Evolutionary conservation across 2,888 invertebrate species (phyloP).

Genomic region (Megastigmus dorsalis): DNA sequence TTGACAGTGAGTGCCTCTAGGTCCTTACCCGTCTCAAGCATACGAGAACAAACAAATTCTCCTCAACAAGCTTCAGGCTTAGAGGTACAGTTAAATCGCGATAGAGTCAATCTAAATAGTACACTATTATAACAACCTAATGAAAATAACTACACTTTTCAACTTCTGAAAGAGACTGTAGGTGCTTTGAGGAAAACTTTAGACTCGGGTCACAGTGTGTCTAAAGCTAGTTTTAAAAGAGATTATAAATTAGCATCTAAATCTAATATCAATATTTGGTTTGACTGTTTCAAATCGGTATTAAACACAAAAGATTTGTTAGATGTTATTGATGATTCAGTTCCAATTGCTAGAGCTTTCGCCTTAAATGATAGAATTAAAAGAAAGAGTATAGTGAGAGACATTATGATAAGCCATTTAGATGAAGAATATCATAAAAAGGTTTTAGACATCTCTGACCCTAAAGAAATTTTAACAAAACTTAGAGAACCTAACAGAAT

Average conservation of each 20-base stretch:
- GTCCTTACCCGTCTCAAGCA: too few relatives aligned
- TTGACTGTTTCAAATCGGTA: slow-evolving; percentile 54
- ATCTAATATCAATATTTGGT: slow-evolving; percentile 52
- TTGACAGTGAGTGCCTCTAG: too few relatives aligned
- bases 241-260: slow-evolving; percentile 52
- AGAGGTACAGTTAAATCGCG: too few relatives aligned
- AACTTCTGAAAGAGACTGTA: too few relatives aligned
- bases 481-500: slow-evolving; percentile 35
- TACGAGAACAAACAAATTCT: too few relatives aligned
- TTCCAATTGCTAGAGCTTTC: slow-evolving; percentile 10
- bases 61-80: too few relatives aligned
- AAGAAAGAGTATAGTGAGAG: slow-evolving; percentile 42
- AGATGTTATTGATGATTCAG: slow-evolving; percentile 46
- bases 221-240: too few relatives aligned
- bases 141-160: too few relatives aligned
- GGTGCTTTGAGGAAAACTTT: too few relatives aligned
- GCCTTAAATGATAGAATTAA: slow-evolving; percentile 16
- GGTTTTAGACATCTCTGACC: slow-evolving; percentile 44
- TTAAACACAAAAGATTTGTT: slow-evolving; percentile 42
- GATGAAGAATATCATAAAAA: slow-evolving; percentile 53
- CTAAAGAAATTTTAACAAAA: slow-evolving; percentile 46
- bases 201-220: too few relatives aligned
- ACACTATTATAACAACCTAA: too few relatives aligned
- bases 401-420: slow-evolving; percentile 52
- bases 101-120: too few relatives aligned